Evolutionary conservation across 2,888 invertebrate species (phyloP), one percentile per base, ranked within the genome.

Genomic region (Cheiracanthium punctorium): DNA sequence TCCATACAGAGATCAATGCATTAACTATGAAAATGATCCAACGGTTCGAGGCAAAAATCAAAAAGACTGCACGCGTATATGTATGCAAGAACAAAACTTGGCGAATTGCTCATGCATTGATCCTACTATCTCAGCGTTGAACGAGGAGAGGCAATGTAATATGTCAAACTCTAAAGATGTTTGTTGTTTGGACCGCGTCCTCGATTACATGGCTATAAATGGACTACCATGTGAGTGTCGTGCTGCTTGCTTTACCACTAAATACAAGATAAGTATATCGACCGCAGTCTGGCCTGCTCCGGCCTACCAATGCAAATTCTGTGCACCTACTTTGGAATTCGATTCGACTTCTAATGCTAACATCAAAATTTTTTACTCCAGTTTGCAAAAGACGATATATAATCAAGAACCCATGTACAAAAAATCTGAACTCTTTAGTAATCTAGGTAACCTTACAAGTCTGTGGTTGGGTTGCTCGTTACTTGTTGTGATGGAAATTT

Each of bases 321-420:
- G 24, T 64, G 24, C n/a, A n/a, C n/a, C n/a, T n/a, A n/a, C n/a
- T n/a, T 17, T 10, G n/a, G n/a, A n/a, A 37, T 10, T 37, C 4
- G 10, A 37, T 37, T 37, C 37, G 4, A 37, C 4, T 10, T 7
- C 37, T 8, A 52, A 8, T 2, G 24, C 64, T 12, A 67, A 5
- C 28, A 5, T 84, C 0, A 72, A 67, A 0, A 24, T 84, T 20
- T 41, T 52, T 41, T 76, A 64, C n/a, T 67, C 67, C n/a, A 14
- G 4, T 17, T 12, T 30, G 2, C n/a, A 67, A 30, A 29, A 7
- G 1, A 30, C 17, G 20, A 30, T 17, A 30, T 67, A 20, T 30
- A 30, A 30, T 8, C 67, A 30, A 67, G 30, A 30, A 4, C 32
- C 67, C n/a, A n/a, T n/a, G 7, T 30, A 12, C 17, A 20, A 20